Percentiles rank a stretch among this genome's conserved stretches.
phyloP scores from a whole-genome alignment of 2,797 vertebrate genomes.

The Thaleichthys pacificus region DNA sequence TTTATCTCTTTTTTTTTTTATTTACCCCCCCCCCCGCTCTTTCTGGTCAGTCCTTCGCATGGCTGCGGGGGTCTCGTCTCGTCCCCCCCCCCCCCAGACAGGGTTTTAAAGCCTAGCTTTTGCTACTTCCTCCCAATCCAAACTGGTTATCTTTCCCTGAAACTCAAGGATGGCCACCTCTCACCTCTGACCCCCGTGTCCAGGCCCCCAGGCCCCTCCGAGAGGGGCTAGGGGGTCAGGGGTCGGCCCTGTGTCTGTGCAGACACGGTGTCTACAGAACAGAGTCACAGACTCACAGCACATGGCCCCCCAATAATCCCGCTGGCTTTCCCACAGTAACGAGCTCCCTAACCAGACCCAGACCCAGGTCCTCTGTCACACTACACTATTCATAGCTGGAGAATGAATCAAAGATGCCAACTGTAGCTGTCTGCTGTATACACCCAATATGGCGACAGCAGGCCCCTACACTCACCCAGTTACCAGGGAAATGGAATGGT shows the following conservation, averaged over 20 bases:
- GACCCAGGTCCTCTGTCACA: slow-evolving; percentile 14
- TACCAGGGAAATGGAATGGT: not conserved
- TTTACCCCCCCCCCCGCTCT: not conserved
- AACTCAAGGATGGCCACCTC: slow-evolving; percentile 66
- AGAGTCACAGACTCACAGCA: slow-evolving; percentile 58
- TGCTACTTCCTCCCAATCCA: slow-evolving; percentile 55
- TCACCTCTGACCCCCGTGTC: slow-evolving; percentile 68
- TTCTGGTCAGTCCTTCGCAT: slow-evolving; percentile 40
- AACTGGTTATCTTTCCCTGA: slow-evolving; percentile 67
- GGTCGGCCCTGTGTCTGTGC: slow-evolving; percentile 47
- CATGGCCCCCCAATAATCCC: slow-evolving; percentile 66
- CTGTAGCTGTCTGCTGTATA: not conserved
- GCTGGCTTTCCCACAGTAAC: slow-evolving; percentile 66
- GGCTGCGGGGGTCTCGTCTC: slow-evolving; percentile 24
- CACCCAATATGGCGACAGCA: not conserved
- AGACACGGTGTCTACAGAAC: slow-evolving; percentile 75
- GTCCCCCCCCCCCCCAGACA: not conserved
- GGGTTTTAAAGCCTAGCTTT: slow-evolving; percentile 31
- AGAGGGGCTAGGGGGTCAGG: slow-evolving; percentile 55
- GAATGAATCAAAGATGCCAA: slow-evolving; percentile 55
- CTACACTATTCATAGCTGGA: slow-evolving; percentile 41
- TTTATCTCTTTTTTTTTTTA: not conserved
- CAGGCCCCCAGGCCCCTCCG: slow-evolving; percentile 59
- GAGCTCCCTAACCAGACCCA: slow-evolving; percentile 26
- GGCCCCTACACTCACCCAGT: not conserved